Base-by-base conservation (phyloP, 1,140 invertebrate genomes). In the Cyclina sinensis region DNA sequence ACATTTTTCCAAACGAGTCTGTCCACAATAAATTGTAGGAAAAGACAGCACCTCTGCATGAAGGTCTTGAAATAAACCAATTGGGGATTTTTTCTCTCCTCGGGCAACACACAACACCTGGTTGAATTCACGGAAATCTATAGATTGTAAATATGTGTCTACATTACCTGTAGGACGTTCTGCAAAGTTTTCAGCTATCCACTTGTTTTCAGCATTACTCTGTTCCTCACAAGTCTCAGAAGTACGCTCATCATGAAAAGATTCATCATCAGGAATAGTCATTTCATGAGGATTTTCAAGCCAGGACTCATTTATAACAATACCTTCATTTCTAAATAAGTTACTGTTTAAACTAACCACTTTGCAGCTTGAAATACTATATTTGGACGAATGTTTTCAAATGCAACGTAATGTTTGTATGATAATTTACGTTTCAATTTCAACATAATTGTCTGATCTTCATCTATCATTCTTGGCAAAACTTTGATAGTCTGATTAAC, bases 1-100 rank as follows among this genome's bases (percentile, higher is more conserved):
- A 12, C 11, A 21, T 0, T 24, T 39, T 0, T 9, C 27, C 5
- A 14, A 30, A 59, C 51, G 16, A 59, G 27, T 59, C 16, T 80
- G 0, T 7, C 78, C 78, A 80, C 78, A 80, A 32, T 59, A 81
- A 51, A 81, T 54, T 74, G 74, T 85, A n/a, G 83, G 78, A 46
- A 89, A 89, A 51, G 74, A 43, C n/a, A 89, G 32, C 62, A 73
- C 82, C 62, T 89, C 88, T 43, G 83, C 68, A 54, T 74, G 57
- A 57, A 54, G 62, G 48, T 89, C 88, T 27, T 46, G 24, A 32
- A 86, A 79, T 30, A 89, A 21, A 30, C 24, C 74, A 9, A 81
- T 30, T 57, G 88, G 88, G 14, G 24, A 35, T 46, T 89, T 79
- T 70, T 83, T 83, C 82, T 89, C 82, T 21, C 21, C 82, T 43